Evolutionary conservation across 2,113 vertebrate species (phyloP), one percentile per base, ranked within the genome.

Genomic region (Pleuronectes platessa): DNA sequence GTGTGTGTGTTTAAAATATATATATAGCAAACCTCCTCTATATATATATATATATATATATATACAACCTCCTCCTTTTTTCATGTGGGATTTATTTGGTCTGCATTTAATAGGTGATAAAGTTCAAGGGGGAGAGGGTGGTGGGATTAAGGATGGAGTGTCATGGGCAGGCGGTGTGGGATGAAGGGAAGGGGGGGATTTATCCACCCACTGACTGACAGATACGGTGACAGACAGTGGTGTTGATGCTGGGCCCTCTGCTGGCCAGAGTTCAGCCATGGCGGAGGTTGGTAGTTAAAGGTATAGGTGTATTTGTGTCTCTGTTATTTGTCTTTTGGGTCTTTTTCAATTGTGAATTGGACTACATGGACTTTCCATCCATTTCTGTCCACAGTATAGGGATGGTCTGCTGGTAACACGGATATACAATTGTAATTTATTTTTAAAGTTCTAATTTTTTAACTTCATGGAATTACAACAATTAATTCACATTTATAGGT

Each of bases 81-180:
- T 83, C 55, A 65, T 76, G 88, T 82, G 82, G 88, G 92, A 92
- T 94, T 93, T 94, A 94, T 91, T 93, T 90, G 89, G 90, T 93
- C 84, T 92, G 92, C 90, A 94, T 90, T 92, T 93, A 93, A 94
- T 91, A 92, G 93, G 92, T 93, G 90, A 93, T 93, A 92, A 90
- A 92, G 93, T 93, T 93, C 87, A 93, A 85, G 77, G 79, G 86
- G 83, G 84, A 84, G 47, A 40, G 88, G 79, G 64, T 74, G 65
- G 61, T 35, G 83, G 84, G 86, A 87, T 93, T 94, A 93, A 91
- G 90, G 90, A 91, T 81, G 79, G 91, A 79, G 90, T 87, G 89
- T 90, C 64, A 76, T 85, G 31, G 45, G 68, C 27, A 76, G 59
- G 67, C 26, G 75, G 71, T 47, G 70, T 12, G 61, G 61, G 60